Evolutionary conservation across 2,888 invertebrate species (phyloP), one percentile per base, ranked within the genome.

Genomic region (Dolichomitus sp.): DNA sequence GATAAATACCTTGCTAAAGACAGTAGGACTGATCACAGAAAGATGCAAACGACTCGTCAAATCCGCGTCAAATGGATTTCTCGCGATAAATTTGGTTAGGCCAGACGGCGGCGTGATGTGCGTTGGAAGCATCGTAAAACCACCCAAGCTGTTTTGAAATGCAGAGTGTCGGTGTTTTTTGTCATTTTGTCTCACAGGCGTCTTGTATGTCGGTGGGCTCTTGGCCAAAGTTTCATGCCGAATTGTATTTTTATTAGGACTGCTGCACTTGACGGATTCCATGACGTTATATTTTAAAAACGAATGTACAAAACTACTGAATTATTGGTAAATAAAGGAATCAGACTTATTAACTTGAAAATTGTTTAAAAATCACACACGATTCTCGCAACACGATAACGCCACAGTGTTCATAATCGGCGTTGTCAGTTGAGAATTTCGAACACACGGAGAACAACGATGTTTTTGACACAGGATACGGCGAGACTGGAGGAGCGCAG

Each of bases 41-140:
- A 96, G 94, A 92, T 96, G 96, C 76, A 97, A 93, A 89, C 95
- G 95, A 86, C 95, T 96, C 68, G 95, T 95, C 84, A 96, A 93
- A 66, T 95, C 95, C 87, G 94, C 94, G 88, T 97, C 96, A 90
- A 97, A 97, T 3, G 97, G 97, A 94, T 97, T 97, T 83, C 95
- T 94, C 69, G 96, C 95, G 52, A 93, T 91, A 52, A 93, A 93
- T 88, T 94, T 95, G 0, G 94, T 94, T 84, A 95, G 92, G 27
- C 95, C 93, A 23, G 95, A 95, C 0, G 96, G 95, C 19, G 96
- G 96, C 4, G 96, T 96, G 3, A 94, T 93, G 84, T 94, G 92
- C 80, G 86, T 91, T n/a, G 94, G 93, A 57, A 95, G 88, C 75
- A 92, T 84, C 72, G 91, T 87, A 77, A 94, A 94, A 40, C 85